Percentiles rank a stretch among this genome's conserved stretches.
These are phyloP conservation scores for Leptopterna dolabrata DNA, from an alignment of 2,888 invertebrate species.

Conservation along the genomic window DNA sequence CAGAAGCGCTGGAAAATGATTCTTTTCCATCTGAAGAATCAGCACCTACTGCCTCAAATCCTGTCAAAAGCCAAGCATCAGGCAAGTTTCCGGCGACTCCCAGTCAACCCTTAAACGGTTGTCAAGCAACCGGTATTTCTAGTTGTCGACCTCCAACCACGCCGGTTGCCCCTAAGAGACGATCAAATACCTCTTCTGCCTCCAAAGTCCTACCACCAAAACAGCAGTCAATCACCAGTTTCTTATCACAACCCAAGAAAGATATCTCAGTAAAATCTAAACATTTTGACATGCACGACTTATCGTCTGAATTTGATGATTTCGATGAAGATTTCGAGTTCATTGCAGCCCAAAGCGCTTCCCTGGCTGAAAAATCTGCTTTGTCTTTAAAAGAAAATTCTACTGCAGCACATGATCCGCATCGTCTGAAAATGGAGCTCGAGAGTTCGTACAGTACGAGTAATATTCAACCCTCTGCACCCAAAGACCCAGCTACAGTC, in stretches of 20 bases:
- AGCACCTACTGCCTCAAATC: not conserved
- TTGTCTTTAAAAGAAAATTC: not conserved
- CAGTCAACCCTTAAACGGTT: not conserved
- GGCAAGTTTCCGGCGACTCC: not conserved
- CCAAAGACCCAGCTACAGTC: not conserved
- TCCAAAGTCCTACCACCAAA: not conserved
- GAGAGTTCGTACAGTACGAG: not conserved
- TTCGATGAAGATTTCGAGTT: constrained; percentile 48
- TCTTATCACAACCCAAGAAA: not conserved
- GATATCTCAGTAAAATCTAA: not conserved
- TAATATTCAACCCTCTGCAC: not conserved
- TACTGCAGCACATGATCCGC: not conserved
- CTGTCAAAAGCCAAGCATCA: not conserved
- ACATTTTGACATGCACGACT: not conserved
- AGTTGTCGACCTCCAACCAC: not conserved
- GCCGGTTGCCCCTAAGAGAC: not conserved
- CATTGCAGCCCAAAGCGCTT: constrained; percentile 18
- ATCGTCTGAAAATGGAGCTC: not conserved
- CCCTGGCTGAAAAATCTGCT: constrained; percentile 6
- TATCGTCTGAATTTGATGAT: constrained; percentile 14
- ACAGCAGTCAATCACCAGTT: constrained; percentile 4
- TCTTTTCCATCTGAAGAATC: not conserved
- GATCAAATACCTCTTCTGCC: not conserved
- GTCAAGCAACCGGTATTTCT: not conserved
- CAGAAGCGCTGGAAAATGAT: constrained; percentile 58